phyloP scores from a whole-genome alignment of 1,140 invertebrate species.

The Drosophila asahinai region DNA sequence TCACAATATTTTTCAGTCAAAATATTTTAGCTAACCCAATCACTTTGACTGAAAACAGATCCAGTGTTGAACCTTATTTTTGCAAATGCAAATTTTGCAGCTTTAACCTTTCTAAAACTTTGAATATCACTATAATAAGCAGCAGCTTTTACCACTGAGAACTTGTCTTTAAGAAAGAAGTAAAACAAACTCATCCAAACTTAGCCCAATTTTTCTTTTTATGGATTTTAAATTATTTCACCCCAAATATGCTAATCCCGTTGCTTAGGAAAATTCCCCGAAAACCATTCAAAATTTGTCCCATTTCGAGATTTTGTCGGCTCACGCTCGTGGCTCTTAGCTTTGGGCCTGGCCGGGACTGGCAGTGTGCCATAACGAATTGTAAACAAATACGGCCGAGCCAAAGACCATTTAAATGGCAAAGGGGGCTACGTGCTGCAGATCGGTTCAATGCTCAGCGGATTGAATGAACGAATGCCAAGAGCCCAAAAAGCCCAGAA shows the following conservation, averaged over 20 bases:
- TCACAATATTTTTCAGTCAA: neutral
- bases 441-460: conserved; percentile 42
- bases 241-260: conserved; percentile 38
- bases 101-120: neutral
- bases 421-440: conserved; percentile 46
- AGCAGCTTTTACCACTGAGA: neutral
- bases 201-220: neutral
- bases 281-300: conserved; percentile 47
- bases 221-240: conserved; percentile 12
- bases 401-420: conserved; percentile 66
- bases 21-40: neutral
- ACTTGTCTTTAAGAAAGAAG: neutral
- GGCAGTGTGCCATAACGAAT: conserved; percentile 73
- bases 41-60: neutral
- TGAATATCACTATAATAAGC: neutral
- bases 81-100: neutral
- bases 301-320: conserved; percentile 49
- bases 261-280: conserved; percentile 35
- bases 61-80: neutral
- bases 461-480: conserved; percentile 54
- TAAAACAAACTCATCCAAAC: neutral
- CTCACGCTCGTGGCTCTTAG: conserved; percentile 30
- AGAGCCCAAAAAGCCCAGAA: conserved; percentile 13
- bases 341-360: conserved; percentile 19
- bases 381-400: conserved; percentile 62